A percentile compares a stretch with the other conserved stretches of the same genome.
phyloP scores from a whole-genome alignment of 2,113 vertebrate species.

The Plecotus auritus region DNA sequence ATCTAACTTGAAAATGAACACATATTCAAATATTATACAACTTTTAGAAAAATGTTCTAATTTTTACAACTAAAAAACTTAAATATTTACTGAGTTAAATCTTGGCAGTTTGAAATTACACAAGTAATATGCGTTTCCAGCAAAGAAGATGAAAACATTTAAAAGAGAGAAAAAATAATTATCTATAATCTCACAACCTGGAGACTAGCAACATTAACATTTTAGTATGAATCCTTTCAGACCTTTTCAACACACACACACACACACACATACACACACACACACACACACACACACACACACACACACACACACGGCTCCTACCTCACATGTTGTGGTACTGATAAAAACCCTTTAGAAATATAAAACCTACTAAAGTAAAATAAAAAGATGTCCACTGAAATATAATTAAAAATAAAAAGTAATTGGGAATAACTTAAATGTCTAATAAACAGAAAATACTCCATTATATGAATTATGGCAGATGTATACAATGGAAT shows the following conservation, averaged over 20 bases:
- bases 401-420: slow-evolving; percentile 34
- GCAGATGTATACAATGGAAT: not conserved
- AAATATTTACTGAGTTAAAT: slow-evolving; percentile 28
- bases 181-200: not conserved
- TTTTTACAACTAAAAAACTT: slow-evolving; percentile 26
- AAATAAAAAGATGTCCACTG: not conserved
- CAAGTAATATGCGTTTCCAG: not conserved
- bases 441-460: not conserved
- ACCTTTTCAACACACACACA: not conserved
- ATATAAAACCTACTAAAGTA: not conserved
- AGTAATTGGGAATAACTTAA: not conserved
- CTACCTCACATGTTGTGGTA: not conserved
- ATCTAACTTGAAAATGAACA: slow-evolving; percentile 22
- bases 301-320: not conserved
- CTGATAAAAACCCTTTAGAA: not conserved
- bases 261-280: not conserved
- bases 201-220: not conserved
- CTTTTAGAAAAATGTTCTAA: slow-evolving; percentile 13
- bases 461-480: not conserved
- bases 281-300: not conserved
- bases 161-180: not conserved
- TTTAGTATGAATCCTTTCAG: slow-evolving; percentile 24
- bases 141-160: slow-evolving; percentile 18
- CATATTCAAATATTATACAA: not conserved
- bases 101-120: slow-evolving; percentile 34